Conservation (phyloP, 2,797 vertebrate genomes). For the Lycodopsis pacificus region DNA sequence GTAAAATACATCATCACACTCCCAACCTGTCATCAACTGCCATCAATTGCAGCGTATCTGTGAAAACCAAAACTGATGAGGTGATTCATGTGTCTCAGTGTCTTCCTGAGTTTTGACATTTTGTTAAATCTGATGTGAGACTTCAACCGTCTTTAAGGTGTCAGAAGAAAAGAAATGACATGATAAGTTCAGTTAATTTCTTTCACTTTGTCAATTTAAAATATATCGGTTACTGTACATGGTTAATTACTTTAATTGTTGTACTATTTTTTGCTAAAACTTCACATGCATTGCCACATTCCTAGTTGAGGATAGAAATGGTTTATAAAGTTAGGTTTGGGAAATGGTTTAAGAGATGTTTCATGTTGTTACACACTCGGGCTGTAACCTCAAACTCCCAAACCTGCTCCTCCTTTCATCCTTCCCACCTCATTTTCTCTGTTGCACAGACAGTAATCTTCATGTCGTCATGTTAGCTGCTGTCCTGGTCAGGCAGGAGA, state of each 20-base stretch:
- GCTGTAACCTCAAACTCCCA: conserved; percentile 31
- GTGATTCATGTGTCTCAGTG: not conserved
- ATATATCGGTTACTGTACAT: not conserved
- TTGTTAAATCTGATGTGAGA: not conserved
- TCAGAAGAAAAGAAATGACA: not conserved
- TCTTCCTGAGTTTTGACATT: not conserved
- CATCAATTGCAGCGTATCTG: not conserved
- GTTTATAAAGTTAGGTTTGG: not conserved
- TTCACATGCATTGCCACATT: not conserved
- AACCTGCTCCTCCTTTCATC: conserved; percentile 51
- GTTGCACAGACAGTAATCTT: conserved; percentile 58
- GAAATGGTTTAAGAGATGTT: conserved; percentile 5
- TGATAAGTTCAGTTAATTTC: not conserved
- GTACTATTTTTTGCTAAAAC: not conserved
- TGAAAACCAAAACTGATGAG: not conserved
- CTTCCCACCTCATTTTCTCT: conserved; percentile 35
- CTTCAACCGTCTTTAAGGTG: not conserved
- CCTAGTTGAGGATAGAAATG: not conserved
- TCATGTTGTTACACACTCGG: conserved; percentile 23
- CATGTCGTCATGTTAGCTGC: conserved; percentile 57
- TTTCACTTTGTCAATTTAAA: not conserved
- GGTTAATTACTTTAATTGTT: not conserved
- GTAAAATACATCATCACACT: not conserved
- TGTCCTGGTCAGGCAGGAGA: conserved; percentile 47
- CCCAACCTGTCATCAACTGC: not conserved